These are phyloP conservation scores for Lophius piscatorius DNA, from an alignment of 2,113 vertebrate species.

Conservation along the genomic window DNA sequence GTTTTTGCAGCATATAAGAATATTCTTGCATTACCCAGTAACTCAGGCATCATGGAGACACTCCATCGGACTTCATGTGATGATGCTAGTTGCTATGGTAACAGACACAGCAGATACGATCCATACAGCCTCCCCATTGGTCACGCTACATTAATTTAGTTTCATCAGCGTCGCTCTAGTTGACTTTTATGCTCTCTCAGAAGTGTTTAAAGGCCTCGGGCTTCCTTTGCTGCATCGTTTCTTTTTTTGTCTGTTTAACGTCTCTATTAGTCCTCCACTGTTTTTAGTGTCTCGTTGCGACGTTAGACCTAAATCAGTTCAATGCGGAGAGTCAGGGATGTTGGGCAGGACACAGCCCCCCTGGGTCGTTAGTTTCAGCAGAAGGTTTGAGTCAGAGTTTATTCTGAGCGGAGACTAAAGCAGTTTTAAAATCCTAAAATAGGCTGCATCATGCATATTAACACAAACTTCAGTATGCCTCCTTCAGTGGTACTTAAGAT, in stretches of 20 bases:
- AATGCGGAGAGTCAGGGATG: neutral
- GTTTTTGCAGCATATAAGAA: too few species aligned
- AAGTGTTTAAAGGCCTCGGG: slow-evolving; percentile 14
- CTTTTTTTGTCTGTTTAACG: slow-evolving; percentile 1
- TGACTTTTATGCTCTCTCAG: slow-evolving; percentile 29
- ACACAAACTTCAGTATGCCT: too few species aligned
- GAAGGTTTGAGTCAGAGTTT: too few species aligned
- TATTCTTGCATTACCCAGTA: slow-evolving; percentile 15
- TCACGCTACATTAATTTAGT: slow-evolving; percentile 58
- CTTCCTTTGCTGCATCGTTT: slow-evolving; percentile 12
- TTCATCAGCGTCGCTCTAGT: slow-evolving; percentile 48
- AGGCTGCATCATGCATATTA: too few species aligned
- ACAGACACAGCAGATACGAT: slow-evolving; percentile 48
- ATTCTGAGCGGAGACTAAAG: too few species aligned
- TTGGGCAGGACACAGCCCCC: slow-evolving; percentile 24
- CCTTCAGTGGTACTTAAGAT: too few species aligned
- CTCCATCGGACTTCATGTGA: slow-evolving; percentile 41
- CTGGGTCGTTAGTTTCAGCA: too few species aligned
- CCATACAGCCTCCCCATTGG: slow-evolving; percentile 11
- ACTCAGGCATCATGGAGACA: slow-evolving; percentile 29
- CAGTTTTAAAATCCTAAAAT: too few species aligned
- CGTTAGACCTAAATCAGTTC: slow-evolving; percentile 1
- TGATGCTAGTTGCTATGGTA: slow-evolving; percentile 58
- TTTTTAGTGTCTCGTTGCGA: neutral
- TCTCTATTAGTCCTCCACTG: neutral